Evolutionary conservation across 2,888 invertebrate genomes (phyloP).

Genomic region (Empis livida): DNA sequence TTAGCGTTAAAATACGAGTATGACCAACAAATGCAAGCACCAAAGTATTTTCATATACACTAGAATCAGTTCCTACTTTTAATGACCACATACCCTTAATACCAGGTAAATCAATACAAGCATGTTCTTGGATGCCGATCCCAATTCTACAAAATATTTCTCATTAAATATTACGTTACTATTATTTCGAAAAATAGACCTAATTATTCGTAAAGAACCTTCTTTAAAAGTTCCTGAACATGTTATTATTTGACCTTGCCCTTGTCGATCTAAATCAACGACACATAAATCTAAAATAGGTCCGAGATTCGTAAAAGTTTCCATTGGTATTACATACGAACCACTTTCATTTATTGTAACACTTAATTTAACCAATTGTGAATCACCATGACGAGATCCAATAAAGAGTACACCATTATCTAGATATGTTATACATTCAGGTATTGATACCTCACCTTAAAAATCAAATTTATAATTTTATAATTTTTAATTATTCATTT

Average conservation of each 20-base stretch:
- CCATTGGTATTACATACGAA: constrained; percentile 88
- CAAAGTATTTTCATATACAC: constrained; percentile 68
- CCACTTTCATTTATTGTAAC: constrained; percentile 71
- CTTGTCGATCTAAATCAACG: constrained; percentile 90
- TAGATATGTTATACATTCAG: constrained; percentile 94
- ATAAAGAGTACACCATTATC: constrained; percentile 97
- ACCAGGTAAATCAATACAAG: constrained; percentile 90
- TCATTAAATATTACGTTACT: background rate
- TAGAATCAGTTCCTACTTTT: constrained; percentile 50
- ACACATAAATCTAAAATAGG: constrained; percentile 98
- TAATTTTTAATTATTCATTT: background rate
- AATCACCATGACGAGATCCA: constrained; percentile 93
- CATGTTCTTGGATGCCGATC: constrained; percentile 96
- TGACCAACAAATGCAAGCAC: constrained; percentile 95
- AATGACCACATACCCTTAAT: constrained; percentile 98
- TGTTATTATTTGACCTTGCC: constrained; percentile 95
- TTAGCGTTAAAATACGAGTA: constrained; percentile 77
- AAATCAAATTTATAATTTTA: background rate
- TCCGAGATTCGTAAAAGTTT: constrained; percentile 92
- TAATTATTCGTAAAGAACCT: constrained; percentile 89
- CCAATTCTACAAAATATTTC: constrained; percentile 59
- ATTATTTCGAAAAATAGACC: constrained; percentile 13
- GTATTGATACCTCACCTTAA: constrained; percentile 82
- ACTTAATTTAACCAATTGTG: constrained; percentile 82
- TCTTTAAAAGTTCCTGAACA: constrained; percentile 97